phyloP scores from a whole-genome alignment of 1,140 invertebrate genomes.

The Oreohelix idahoensis region DNA sequence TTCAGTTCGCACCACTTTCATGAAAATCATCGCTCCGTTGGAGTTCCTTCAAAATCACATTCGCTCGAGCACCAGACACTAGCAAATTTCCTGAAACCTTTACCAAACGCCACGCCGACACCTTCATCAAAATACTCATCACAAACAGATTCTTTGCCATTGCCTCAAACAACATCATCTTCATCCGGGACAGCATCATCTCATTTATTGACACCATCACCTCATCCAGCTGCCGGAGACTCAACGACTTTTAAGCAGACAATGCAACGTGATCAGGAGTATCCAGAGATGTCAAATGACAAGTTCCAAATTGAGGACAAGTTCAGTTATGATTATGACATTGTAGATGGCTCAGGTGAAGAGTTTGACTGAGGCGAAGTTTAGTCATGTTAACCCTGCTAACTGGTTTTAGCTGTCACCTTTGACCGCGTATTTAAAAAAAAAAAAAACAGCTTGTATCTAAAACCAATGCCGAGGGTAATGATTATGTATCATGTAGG shows the following conservation, averaged over 20 bases:
- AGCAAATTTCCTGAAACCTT: background rate
- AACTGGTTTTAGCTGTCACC: too few species aligned
- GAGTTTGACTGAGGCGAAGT: too few species aligned
- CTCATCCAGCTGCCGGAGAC: background rate
- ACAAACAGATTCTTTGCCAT: background rate
- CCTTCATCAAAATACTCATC: background rate
- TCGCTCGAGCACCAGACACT: background rate
- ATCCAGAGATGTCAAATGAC: background rate
- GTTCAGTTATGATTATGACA: background rate
- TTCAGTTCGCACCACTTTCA: background rate
- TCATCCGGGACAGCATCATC: background rate
- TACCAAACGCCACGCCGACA: background rate
- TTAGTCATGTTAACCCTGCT: too few species aligned
- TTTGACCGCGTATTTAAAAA: too few species aligned
- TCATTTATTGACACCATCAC: background rate
- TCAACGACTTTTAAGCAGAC: background rate
- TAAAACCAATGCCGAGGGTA: too few species aligned
- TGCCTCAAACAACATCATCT: background rate
- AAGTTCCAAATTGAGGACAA: too few species aligned
- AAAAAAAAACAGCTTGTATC: too few species aligned
- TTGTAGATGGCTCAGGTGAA: background rate
- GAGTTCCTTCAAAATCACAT: background rate
- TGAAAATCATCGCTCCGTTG: background rate
- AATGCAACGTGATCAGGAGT: background rate
- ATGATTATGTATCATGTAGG: too few species aligned